Evolutionary conservation across 2,113 vertebrate species (phyloP), one percentile per base, ranked within the genome.

Genomic region (Aspiorhynchus laticeps): DNA sequence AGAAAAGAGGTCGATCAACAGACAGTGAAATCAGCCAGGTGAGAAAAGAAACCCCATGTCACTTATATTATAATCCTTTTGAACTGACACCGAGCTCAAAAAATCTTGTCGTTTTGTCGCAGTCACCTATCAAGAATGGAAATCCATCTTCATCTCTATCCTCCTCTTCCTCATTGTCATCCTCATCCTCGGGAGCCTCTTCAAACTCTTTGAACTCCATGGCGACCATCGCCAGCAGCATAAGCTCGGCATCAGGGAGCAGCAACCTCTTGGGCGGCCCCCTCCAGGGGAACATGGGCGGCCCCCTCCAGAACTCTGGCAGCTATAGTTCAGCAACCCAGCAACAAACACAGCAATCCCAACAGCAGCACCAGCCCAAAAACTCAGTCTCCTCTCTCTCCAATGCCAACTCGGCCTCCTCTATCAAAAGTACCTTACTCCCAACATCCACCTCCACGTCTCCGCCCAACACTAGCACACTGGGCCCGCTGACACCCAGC

Each of bases 111-210:
- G 85, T 71, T 78, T 28, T 46, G 4, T 88, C 90, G 1, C 91
- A 97, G 97, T 97, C 96, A 19, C 97, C 97, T 46, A 95, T 97
- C 89, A 97, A 97, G 93, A 97, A 97, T 0, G 96, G 97, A 90
- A 96, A 94, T 93, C 96, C 96, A 48, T 97, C 95, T 6, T 94
- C 95, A 63, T 96, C 93, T 61, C 92, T 94, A 48, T 95, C 95
- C 1, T 93, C 95, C 6, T 91, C 94, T 0, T 91, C 94, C 0
- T 94, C 93, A 0, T 95, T 96, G 1, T 95, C 94, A 5, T 92
- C 93, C 1, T 93, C 93, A 26, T 94, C 91, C 3, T 95, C 92
- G 5, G 88, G 89, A 89, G 71, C 85, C 7, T 94, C 92, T n/a
- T 91, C 90, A 43, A 94, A 90, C 83, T 94, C 95, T 19, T 86